phyloP scores from a whole-genome alignment of 2,113 vertebrate species.

The Calidris pygmaea region DNA sequence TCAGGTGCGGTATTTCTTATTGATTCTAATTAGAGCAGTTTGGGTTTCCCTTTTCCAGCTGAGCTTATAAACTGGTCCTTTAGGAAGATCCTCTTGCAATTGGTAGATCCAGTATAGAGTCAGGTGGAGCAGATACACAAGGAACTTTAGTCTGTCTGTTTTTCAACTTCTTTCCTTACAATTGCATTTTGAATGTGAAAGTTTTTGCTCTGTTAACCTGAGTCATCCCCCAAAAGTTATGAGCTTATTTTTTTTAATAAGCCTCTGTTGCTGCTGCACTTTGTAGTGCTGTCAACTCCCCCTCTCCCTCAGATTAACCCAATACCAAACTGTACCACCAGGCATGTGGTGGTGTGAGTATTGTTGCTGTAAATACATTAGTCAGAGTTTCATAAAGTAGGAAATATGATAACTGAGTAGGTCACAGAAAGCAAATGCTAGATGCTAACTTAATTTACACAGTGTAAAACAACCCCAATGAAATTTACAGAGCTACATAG shows the following conservation, averaged over 20 bases:
- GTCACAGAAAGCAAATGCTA: background rate
- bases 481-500: background rate
- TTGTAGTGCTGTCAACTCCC: background rate
- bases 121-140: background rate
- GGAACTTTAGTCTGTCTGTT: accelerated
- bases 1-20: background rate
- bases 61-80: background rate
- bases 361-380: background rate
- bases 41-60: background rate
- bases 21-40: background rate
- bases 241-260: background rate
- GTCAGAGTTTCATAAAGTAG: background rate
- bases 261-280: background rate
- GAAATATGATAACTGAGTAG: background rate
- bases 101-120: background rate
- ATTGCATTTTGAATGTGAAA: background rate
- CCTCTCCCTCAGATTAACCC: background rate
- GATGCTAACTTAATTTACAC: background rate
- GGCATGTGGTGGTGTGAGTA: background rate
- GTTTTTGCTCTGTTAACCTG: background rate
- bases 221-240: background rate
- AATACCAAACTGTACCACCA: background rate
- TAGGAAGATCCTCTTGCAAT: background rate
- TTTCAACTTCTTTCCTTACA: background rate
- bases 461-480: background rate